Evolutionary conservation across 2,888 invertebrate species (phyloP).

Genomic region (Amblyteles armatorius): DNA sequence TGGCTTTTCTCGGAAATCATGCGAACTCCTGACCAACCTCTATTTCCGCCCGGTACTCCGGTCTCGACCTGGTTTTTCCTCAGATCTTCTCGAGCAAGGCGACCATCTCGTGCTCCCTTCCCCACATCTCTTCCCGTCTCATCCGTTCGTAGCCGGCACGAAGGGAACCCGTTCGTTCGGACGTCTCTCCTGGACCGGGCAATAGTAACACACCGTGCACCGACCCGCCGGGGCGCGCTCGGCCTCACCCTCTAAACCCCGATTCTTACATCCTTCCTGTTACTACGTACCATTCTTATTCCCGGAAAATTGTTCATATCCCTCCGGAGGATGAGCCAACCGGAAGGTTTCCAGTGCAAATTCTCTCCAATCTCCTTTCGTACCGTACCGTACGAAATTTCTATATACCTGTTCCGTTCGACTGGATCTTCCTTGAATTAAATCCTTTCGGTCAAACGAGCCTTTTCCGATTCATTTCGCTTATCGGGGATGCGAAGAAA

Average conservation of each 20-base stretch:
- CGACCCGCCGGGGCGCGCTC: slow-evolving; percentile 38
- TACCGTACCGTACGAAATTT: slow-evolving; percentile 37
- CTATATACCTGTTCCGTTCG: slow-evolving; percentile 45
- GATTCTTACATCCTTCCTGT: slow-evolving; percentile 13
- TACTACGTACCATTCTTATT: slow-evolving; percentile 52
- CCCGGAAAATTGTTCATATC: slow-evolving; percentile 58
- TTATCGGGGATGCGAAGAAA: slow-evolving; percentile 45
- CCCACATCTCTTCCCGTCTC: slow-evolving; percentile 48
- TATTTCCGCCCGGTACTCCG: slow-evolving; percentile 54
- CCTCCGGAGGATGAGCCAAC: slow-evolving; percentile 52
- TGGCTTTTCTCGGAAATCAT: slow-evolving; percentile 63
- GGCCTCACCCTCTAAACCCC: not conserved
- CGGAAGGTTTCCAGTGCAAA: slow-evolving; percentile 62
- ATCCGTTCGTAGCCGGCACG: slow-evolving; percentile 55
- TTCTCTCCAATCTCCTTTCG: slow-evolving; percentile 63
- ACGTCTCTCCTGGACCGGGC: slow-evolving; percentile 44
- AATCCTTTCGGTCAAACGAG: slow-evolving; percentile 53
- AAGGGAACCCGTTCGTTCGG: slow-evolving; percentile 58
- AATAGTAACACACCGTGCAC: slow-evolving; percentile 40
- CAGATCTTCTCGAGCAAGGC: slow-evolving; percentile 51
- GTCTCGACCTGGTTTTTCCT: slow-evolving; percentile 65
- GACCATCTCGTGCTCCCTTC: slow-evolving; percentile 42
- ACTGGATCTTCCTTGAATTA: slow-evolving; percentile 52
- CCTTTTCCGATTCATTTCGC: slow-evolving; percentile 58
- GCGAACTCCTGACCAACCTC: slow-evolving; percentile 64